Evolutionary conservation across 2,797 vertebrate species (phyloP), one percentile per base, ranked within the genome.

Genomic region (Pterois miles): DNA sequence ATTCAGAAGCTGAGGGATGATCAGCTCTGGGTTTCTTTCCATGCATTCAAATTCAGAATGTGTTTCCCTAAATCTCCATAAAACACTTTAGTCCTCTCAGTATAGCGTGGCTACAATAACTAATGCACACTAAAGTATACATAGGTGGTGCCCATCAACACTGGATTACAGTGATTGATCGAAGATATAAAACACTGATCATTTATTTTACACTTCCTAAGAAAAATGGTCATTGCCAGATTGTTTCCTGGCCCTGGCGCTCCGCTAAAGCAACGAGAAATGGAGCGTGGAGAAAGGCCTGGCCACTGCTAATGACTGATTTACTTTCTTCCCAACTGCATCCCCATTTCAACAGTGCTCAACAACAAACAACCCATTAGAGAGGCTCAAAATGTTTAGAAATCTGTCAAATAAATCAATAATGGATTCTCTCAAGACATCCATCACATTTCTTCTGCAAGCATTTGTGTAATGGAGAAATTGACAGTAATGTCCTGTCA

Each of bases 321-420:
- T 91, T 79, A 84, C 82, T 87, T 91, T 85, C 71, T 77, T 83
- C 88, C 76, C 86, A 88, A 87, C 79, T 89, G 88, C 88, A 85
- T 87, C 80, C 84, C 71, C 82, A 80, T 89, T 92, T 86, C 77
- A 83, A 77, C 79, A 27, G 58, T 74, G 85, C 81, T 88, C 84
- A 90, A 74, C 86, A 77, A 84, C 73, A 86, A 91, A 91, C 83
- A 89, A 64, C 60, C 78, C 87, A 87, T 86, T 86, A 89, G 48
- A 63, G 65, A 76, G 76, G 63, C 78, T 74, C 38, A 57, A 66
- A 91, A 87, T 88, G 84, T 91, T 89, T 86, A 74, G 78, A 84
- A 81, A 90, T 80, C 71, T 75, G 76, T 89, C 70, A 81, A 84
- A 89, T 70, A 69, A 80, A 85, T 86, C 74, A 81, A 82, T 84